Evolutionary conservation across 1,140 invertebrate species (phyloP), one percentile per base, ranked within the genome.

Genomic region (Doryteuthis pealeii): DNA sequence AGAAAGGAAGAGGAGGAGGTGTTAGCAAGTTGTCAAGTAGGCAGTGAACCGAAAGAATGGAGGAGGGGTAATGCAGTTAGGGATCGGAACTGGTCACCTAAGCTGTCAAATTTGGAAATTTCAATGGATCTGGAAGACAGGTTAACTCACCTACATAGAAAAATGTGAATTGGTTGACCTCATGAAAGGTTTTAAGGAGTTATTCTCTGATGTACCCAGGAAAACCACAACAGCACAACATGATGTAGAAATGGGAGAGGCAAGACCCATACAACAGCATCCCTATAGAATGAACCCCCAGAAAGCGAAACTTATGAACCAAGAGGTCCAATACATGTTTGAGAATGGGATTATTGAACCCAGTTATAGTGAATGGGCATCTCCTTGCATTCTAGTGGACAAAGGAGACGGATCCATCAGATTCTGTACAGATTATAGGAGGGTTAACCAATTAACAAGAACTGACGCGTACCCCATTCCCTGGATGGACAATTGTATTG

Each of bases 281-380:
- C n/a, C n/a, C n/a, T n/a, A n/a, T n/a, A n/a, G n/a, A n/a, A n/a
- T 79, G 45, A 77, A 79, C 70, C 73, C 75, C 26, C 0, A 83
- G 72, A 89, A 89, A 81, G 83, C 75, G 32, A 73, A 87, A 70
- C 88, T 89, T 77, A 81, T 81, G 28, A 74, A 82, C 54, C 71
- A 72, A 28, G 79, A 88, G 74, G 65, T 89, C 1, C 72, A 80
- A 30, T 89, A 75, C 33, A 70, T 80, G 74, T 72, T n/a, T n/a
- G n/a, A n/a, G n/a, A n/a, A n/a, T n/a, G n/a, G n/a, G n/a, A n/a
- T n/a, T n/a, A n/a, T n/a, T n/a, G n/a, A n/a, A n/a, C n/a, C n/a
- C n/a, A n/a, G n/a, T n/a, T n/a, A n/a, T n/a, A n/a, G n/a, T n/a
- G n/a, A n/a, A n/a, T n/a, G n/a, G n/a, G n/a, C n/a, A n/a, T n/a